These are phyloP conservation scores for Numenius phaeopus DNA, from an alignment of 2,797 vertebrate species.

Conservation along the genomic window DNA sequence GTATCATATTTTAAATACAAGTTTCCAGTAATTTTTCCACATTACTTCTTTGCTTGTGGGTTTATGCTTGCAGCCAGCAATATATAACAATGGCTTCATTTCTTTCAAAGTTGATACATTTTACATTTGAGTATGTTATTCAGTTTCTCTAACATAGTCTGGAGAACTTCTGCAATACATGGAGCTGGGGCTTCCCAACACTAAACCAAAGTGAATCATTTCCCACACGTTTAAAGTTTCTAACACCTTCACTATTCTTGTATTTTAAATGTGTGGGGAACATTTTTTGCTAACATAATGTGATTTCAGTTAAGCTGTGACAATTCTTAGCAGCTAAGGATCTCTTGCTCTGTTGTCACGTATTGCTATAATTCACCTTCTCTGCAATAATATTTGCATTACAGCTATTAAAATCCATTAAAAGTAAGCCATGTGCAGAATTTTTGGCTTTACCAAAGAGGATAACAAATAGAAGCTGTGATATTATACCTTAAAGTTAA, in stretches of 20 bases:
- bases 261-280: neutral
- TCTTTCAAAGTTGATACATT: conserved; percentile 18
- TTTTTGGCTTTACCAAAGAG: neutral
- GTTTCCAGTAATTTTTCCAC: conserved; percentile 75
- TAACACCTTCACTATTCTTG: conserved; percentile 37
- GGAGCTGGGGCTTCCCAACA: neutral
- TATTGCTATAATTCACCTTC: neutral
- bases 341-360: neutral
- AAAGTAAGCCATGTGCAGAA: conserved; percentile 1
- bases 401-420: conserved; percentile 17
- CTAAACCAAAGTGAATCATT: conserved; percentile 13
- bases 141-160: conserved; percentile 19
- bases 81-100: conserved; percentile 21
- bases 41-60: conserved; percentile 58
- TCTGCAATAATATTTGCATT: conserved; percentile 22
- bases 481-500: neutral
- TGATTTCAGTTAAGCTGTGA: neutral
- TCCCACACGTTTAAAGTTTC: conserved; percentile 17
- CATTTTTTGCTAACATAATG: neutral
- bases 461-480: conserved; percentile 20
- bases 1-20: conserved; percentile 72
- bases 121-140: conserved; percentile 32
- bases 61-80: conserved; percentile 21
- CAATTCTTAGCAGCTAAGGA: neutral
- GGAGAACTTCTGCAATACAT: conserved; percentile 4